Evolutionary conservation across 2,113 vertebrate species (phyloP).

Genomic region (Hemibagrus wyckioides): DNA sequence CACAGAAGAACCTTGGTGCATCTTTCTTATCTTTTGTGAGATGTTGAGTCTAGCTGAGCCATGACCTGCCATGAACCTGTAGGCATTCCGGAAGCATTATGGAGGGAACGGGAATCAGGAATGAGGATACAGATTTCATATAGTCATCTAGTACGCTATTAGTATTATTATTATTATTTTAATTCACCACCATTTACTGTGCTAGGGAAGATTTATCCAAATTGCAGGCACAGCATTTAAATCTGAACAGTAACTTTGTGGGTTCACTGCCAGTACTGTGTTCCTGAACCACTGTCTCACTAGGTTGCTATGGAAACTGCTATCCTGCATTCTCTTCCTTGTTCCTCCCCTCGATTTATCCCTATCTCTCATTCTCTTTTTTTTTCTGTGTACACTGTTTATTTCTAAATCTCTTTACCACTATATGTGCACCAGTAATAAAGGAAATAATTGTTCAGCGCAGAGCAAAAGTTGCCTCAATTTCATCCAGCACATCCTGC

Average conservation of each 20-base stretch:
- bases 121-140: background rate
- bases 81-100: background rate
- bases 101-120: background rate
- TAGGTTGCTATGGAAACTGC: constrained; percentile 61
- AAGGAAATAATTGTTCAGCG: background rate
- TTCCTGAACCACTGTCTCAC: constrained; percentile 37
- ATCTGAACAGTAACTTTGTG: constrained; percentile 47
- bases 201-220: constrained; percentile 22
- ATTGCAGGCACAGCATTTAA: constrained; percentile 42
- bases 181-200: constrained; percentile 25
- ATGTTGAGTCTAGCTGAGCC: background rate
- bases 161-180: background rate
- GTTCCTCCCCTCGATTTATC: background rate
- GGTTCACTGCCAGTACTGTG: constrained; percentile 31
- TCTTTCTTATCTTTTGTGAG: background rate
- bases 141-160: background rate
- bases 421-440: background rate
- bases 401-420: background rate
- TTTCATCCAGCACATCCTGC: background rate
- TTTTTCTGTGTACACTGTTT: constrained; percentile 14
- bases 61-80: background rate
- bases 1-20: background rate
- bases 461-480: background rate
- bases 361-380: background rate
- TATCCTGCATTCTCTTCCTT: constrained; percentile 40